These are phyloP conservation scores for Potamarius usumacintae DNA, from an alignment of 2,113 vertebrate genomes.

Conservation along the genomic window DNA sequence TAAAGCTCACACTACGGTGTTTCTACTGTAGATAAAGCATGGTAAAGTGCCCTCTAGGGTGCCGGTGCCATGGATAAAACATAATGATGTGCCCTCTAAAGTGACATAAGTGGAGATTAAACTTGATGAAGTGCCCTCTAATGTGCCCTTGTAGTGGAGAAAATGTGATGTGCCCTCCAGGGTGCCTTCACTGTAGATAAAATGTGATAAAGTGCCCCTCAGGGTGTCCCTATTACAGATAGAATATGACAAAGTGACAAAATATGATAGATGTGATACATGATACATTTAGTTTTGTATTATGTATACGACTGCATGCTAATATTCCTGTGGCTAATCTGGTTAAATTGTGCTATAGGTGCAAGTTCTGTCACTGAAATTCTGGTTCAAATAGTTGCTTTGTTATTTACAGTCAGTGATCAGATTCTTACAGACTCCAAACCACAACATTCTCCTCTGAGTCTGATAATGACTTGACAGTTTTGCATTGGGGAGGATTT, in stretches of 20 bases:
- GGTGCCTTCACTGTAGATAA: neutral
- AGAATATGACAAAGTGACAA: neutral
- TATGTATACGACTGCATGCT: neutral
- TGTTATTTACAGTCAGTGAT: neutral
- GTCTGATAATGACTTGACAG: neutral
- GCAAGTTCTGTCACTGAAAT: neutral
- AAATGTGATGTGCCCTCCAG: neutral
- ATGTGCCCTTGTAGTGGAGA: no score
- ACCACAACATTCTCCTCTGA: neutral
- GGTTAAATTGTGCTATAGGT: neutral
- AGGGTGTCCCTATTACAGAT: neutral
- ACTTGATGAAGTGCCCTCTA: neutral
- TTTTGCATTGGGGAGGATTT: constrained; percentile 15
- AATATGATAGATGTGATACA: neutral
- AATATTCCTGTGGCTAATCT: neutral
- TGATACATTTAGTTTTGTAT: neutral
- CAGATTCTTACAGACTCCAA: neutral
- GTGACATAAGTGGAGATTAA: neutral
- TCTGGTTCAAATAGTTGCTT: neutral
- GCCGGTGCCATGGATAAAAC: neutral
- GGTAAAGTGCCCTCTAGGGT: neutral
- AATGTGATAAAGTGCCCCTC: no score
- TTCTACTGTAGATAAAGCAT: neutral
- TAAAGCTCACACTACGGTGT: no score
- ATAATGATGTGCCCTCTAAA: neutral